Evolutionary conservation across 2,888 invertebrate species (phyloP).

Genomic region (Drosophila silvestris): DNA sequence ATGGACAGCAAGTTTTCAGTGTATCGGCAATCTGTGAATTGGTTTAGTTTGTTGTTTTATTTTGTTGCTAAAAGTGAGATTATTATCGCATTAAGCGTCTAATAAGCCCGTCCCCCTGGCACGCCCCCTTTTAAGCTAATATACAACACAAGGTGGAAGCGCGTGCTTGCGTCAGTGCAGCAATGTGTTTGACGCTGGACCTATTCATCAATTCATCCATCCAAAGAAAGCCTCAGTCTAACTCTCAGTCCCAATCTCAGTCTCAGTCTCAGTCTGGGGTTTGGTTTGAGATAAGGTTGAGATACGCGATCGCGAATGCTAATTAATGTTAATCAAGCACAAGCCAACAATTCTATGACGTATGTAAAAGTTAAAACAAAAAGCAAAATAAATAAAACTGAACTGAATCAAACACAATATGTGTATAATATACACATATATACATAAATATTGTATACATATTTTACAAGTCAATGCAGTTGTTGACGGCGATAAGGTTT

Average conservation of each 20-base stretch:
- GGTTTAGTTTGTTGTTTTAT: not conserved
- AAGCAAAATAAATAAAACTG: conserved; percentile 10
- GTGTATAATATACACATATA: not conserved
- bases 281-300: not conserved
- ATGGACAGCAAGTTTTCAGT: conserved; percentile 5
- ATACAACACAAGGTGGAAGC: not conserved
- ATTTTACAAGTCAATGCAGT: conserved; percentile 18
- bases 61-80: conserved; percentile 6
- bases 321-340: conserved; percentile 57
- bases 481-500: not conserved
- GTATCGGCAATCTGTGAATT: conserved; percentile 21
- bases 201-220: not conserved
- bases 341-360: conserved; percentile 34
- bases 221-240: conserved; percentile 20
- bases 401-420: conserved; percentile 11
- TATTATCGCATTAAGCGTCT: conserved; percentile 29
- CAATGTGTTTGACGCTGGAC: not conserved
- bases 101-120: not conserved
- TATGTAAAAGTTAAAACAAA: conserved; percentile 6
- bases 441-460: not conserved
- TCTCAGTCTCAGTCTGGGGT: not conserved
- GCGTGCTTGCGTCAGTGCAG: not conserved
- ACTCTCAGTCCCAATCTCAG: not conserved
- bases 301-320: conserved; percentile 34
- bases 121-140: conserved; percentile 19